Evolutionary conservation across 2,797 vertebrate genomes (phyloP).

Genomic region (Argentina silus): DNA sequence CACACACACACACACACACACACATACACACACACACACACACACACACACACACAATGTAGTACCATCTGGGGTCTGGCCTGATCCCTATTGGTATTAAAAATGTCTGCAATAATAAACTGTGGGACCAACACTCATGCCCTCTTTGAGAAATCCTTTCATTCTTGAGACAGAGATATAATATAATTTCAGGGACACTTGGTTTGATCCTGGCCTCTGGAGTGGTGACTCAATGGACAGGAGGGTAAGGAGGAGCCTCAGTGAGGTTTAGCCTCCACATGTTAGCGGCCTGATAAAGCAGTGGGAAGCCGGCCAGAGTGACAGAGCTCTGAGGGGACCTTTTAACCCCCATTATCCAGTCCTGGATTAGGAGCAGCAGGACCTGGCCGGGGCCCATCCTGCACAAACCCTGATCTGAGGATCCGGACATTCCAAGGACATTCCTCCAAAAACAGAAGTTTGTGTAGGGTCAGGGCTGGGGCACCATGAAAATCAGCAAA

Average conservation of each 20-base stretch:
- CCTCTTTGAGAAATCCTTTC: background rate
- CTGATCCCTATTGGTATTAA: too few species aligned
- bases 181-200: background rate
- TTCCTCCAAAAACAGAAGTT: background rate
- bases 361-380: slow-evolving; percentile 47
- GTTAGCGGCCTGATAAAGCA: slow-evolving; percentile 59
- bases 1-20: too few species aligned
- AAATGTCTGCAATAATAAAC: too few species aligned
- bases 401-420: slow-evolving; percentile 5
- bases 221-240: slow-evolving; percentile 37
- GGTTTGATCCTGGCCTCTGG: too few species aligned
- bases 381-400: slow-evolving; percentile 42
- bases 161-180: background rate
- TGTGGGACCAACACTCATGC: background rate
- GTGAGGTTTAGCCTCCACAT: slow-evolving; percentile 60
- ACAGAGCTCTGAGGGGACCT: slow-evolving; percentile 46
- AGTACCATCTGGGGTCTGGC: too few species aligned
- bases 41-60: too few species aligned
- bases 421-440: too few species aligned
- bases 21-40: too few species aligned
- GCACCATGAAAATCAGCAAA: too few species aligned
- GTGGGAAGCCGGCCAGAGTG: slow-evolving; percentile 54
- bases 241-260: slow-evolving; percentile 45
- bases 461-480: background rate
- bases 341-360: slow-evolving; percentile 61